A percentile compares a stretch with the other conserved stretches of the same genome.
Evolutionary conservation across 2,888 invertebrate genomes (phyloP).

Genomic region (Platerodrilus igneus): DNA sequence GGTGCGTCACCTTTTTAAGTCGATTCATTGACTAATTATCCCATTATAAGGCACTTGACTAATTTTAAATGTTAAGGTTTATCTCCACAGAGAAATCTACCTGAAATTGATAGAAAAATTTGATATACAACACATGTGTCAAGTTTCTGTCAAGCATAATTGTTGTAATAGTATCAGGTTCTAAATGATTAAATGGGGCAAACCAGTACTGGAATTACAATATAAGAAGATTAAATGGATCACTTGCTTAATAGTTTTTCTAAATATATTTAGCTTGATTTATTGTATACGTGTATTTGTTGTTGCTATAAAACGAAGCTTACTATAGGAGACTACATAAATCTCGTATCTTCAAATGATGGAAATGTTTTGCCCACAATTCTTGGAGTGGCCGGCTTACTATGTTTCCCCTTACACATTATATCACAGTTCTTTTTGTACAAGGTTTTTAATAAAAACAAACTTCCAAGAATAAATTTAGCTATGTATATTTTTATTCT

Average conservation of each 20-base stretch:
- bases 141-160: too few relatives aligned
- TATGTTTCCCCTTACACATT: conserved; percentile 34
- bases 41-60: too few relatives aligned
- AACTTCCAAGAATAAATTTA: conserved; percentile 29
- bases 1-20: too few relatives aligned
- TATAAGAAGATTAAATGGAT: conserved; percentile 35
- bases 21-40: too few relatives aligned
- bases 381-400: conserved; percentile 32
- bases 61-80: too few relatives aligned
- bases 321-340: conserved; percentile 40
- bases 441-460: conserved; percentile 31
- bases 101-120: too few relatives aligned
- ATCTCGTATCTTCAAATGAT: conserved; percentile 41
- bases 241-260: conserved; percentile 10
- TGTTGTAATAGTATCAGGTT: too few relatives aligned
- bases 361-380: conserved; percentile 37
- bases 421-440: conserved; percentile 31
- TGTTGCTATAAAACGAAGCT: conserved; percentile 34
- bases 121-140: too few relatives aligned
- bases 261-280: conserved; percentile 29
- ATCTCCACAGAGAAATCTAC: too few relatives aligned
- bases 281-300: conserved; percentile 35
- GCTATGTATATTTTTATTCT: conserved; percentile 34
- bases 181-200: conserved; percentile 32
- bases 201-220: conserved; percentile 33